Conservation (phyloP, 2,797 vertebrate genomes). For the Typhlichthys subterraneus region DNA sequence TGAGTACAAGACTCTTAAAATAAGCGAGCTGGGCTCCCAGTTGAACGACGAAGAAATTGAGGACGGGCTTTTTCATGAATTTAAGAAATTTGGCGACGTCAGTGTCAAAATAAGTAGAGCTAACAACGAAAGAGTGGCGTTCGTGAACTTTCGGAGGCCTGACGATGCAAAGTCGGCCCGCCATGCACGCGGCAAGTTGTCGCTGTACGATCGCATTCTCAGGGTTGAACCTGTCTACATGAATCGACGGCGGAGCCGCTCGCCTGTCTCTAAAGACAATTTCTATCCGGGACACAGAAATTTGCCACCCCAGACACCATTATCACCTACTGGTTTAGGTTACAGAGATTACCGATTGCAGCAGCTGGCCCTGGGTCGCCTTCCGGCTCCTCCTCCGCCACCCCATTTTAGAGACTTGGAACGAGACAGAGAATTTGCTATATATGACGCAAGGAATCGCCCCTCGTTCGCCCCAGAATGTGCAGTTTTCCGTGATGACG, state of each 20-base stretch:
- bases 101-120: constrained; percentile 94
- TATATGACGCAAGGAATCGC: constrained; percentile 86
- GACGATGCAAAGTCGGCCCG: constrained; percentile 94
- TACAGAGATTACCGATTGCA: constrained; percentile 92
- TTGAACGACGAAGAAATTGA: constrained; percentile 94
- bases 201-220: constrained; percentile 92
- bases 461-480: constrained; percentile 83
- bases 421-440: constrained; percentile 85
- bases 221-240: constrained; percentile 92
- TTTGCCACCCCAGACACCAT: constrained; percentile 79
- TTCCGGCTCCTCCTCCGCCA: constrained; percentile 86
- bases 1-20: constrained; percentile 94
- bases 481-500: constrained; percentile 87
- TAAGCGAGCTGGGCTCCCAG: constrained; percentile 92
- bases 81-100: constrained; percentile 95
- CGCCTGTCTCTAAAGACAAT: constrained; percentile 85
- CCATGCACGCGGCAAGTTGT: constrained; percentile 90
- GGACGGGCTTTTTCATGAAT: constrained; percentile 95
- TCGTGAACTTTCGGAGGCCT: constrained; percentile 93
- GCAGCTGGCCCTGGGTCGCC: constrained; percentile 89
- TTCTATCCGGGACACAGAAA: constrained; percentile 78
- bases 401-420: constrained; percentile 89
- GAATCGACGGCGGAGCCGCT: constrained; percentile 83
- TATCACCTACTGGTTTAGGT: constrained; percentile 85
- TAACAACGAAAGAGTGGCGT: constrained; percentile 90